phyloP scores from a whole-genome alignment of 1,140 invertebrate species.

The Heliothis virescens region DNA sequence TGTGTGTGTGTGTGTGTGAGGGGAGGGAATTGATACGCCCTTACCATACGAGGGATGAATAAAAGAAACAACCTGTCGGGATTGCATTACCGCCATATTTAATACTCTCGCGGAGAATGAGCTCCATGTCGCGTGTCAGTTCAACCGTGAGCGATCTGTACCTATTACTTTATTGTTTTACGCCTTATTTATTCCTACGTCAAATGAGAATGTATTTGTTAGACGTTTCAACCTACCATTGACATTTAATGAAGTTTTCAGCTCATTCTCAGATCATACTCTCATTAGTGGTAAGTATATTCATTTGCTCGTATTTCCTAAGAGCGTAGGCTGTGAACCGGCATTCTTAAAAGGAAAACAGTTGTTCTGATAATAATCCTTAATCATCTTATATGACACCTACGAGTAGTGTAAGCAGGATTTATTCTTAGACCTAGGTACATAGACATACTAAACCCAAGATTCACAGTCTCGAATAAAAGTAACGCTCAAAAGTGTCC shows the following conservation, averaged over 20 bases:
- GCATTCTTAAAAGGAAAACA: no score
- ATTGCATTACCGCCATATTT: constrained; percentile 42
- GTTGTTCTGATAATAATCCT: neutral
- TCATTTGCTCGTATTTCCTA: no score
- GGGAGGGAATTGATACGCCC: constrained; percentile 36
- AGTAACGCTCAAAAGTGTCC: no score
- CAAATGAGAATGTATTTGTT: neutral
- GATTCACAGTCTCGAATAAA: no score
- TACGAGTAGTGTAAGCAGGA: neutral
- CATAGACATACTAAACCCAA: no score
- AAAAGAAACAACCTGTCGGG: constrained; percentile 38
- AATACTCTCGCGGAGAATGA: constrained; percentile 16
- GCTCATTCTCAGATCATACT: no score
- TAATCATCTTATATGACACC: neutral
- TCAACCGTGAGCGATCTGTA: neutral
- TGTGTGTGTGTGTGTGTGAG: no score
- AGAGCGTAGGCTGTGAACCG: no score
- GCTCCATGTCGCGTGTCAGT: neutral
- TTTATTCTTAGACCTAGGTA: neutral
- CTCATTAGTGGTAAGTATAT: no score
- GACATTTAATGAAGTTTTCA: no score
- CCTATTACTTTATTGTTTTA: constrained; percentile 10
- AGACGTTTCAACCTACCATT: no score
- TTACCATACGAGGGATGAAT: constrained; percentile 47
- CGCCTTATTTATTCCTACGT: neutral